These are phyloP conservation scores for Furcula furcula DNA, from an alignment of 2,888 invertebrate genomes.

Conservation along the genomic window DNA sequence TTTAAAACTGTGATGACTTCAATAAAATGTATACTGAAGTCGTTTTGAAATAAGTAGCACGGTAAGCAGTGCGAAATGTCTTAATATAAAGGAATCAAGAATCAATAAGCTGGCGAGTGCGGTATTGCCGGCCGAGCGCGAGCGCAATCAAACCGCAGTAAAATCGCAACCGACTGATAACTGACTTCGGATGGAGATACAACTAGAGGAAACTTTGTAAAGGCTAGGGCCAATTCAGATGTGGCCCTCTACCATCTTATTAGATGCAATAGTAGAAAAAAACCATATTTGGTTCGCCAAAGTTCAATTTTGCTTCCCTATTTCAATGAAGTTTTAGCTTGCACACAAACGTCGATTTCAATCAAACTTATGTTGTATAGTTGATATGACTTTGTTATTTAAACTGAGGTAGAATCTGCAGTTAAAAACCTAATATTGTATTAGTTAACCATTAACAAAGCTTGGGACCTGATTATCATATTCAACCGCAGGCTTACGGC, in stretches of 20 bases:
- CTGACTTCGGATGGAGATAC: slow-evolving; percentile 31
- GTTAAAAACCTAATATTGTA: too few species aligned
- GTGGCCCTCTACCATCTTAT: too few species aligned
- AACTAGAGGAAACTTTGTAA: slow-evolving; percentile 17
- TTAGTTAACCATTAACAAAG: too few species aligned
- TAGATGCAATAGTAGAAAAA: too few species aligned
- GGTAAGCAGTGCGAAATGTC: slow-evolving; percentile 26
- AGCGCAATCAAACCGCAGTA: slow-evolving; percentile 64
- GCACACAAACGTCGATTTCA: background rate
- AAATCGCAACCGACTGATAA: slow-evolving; percentile 55
- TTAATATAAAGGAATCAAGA: slow-evolving; percentile 60
- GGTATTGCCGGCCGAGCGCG: slow-evolving; percentile 35
- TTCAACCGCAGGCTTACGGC: too few species aligned
- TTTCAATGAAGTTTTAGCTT: background rate
- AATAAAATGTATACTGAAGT: background rate
- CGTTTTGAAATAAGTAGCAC: slow-evolving; percentile 14
- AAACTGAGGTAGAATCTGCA: too few species aligned
- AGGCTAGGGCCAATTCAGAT: slow-evolving; percentile 4
- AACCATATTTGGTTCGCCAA: too few species aligned
- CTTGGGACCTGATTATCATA: too few species aligned
- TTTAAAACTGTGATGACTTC: background rate
- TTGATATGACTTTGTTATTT: background rate
- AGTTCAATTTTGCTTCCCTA: too few species aligned
- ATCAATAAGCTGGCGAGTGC: slow-evolving; percentile 45
- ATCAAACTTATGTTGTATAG: background rate